Evolutionary conservation across 2,113 vertebrate genomes (phyloP).

Genomic region (Triplophysa rosa): DNA sequence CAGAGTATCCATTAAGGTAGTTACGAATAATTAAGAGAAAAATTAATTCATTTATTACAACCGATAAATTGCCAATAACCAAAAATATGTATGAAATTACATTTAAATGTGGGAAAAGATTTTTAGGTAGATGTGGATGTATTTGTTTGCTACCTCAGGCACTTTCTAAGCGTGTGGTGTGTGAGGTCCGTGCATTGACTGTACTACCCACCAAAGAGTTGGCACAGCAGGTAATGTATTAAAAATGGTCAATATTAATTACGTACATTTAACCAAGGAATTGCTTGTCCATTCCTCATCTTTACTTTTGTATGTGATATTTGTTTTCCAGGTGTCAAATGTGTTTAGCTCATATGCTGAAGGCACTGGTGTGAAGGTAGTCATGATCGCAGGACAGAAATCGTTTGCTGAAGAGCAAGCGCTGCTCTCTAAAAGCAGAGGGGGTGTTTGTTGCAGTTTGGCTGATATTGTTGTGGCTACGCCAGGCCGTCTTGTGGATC

Average conservation of each 20-base stretch:
- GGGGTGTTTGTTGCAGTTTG: conserved; percentile 74
- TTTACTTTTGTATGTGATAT: not conserved
- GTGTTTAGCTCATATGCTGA: conserved; percentile 86
- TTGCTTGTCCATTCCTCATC: not conserved
- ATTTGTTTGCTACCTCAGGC: conserved; percentile 68
- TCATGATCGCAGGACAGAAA: conserved; percentile 85
- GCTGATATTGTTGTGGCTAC: conserved; percentile 94
- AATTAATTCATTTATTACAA: no score
- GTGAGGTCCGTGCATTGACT: conserved; percentile 84
- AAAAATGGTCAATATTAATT: not conserved
- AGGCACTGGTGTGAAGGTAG: conserved; percentile 79
- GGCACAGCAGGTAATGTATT: conserved; percentile 84
- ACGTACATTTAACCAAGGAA: not conserved
- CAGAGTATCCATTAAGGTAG: no score
- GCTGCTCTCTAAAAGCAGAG: conserved; percentile 79
- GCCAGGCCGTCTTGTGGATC: conserved; percentile 92
- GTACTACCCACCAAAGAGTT: conserved; percentile 96
- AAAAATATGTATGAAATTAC: no score
- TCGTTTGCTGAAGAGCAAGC: conserved; percentile 84
- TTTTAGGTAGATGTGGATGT: not conserved
- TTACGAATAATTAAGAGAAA: not conserved
- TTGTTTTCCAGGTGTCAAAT: conserved; percentile 80
- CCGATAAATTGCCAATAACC: no score
- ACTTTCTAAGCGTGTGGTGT: conserved; percentile 80
- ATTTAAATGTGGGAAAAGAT: no score